Base-by-base conservation (phyloP, 1,140 invertebrate genomes). In the Coenobita brevimanus region DNA sequence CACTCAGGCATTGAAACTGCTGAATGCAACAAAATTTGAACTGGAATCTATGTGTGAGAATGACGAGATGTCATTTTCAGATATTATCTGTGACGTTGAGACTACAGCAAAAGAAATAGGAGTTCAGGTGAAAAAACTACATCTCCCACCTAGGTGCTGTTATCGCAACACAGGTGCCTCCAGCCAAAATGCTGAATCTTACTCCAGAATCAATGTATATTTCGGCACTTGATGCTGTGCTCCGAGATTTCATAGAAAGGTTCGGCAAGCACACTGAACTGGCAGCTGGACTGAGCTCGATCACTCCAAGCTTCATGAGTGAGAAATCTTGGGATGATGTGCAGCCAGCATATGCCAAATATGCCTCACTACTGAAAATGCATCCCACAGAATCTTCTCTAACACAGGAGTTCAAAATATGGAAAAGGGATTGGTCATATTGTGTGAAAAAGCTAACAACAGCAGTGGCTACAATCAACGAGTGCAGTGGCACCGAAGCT, bases 231-330 rank as follows among this genome's bases (percentile, higher is more conserved):
- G 62, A 64, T 64, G 62, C 62, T 6, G 62, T 64, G 21, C 62
- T 64, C 62, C n/a, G 62, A 64, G 62, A 64, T 64, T 64, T 64
- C 21, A 3, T n/a, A 24, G 62, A 64, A 64, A 64, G 62, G 62
- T 64, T 64, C 21, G 62, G 62, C 33, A 64, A 64, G 62, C 62
- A 64, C 62, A 64, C 62, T 64, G 62, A 64, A 64, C 62, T 64
- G 62, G n/a, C 62, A 24, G 62, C 62, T 64, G 62, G 62, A 64
- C 62, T 64, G 62, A 64, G 62, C 62, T 64, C 62, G n/a, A n/a
- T 64, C 62, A 64, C 33, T 64, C 62, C 62, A 24, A 64, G 62
- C 33, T 6, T 64, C 33, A 30, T 64, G 62, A 6, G 62, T 64
- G 62, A 64, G n/a, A 64, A 64, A 30, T 64, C 62, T 24, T 64